phyloP scores from a whole-genome alignment of 1,140 invertebrate genomes.

The Pseudobourletiella spinata region DNA sequence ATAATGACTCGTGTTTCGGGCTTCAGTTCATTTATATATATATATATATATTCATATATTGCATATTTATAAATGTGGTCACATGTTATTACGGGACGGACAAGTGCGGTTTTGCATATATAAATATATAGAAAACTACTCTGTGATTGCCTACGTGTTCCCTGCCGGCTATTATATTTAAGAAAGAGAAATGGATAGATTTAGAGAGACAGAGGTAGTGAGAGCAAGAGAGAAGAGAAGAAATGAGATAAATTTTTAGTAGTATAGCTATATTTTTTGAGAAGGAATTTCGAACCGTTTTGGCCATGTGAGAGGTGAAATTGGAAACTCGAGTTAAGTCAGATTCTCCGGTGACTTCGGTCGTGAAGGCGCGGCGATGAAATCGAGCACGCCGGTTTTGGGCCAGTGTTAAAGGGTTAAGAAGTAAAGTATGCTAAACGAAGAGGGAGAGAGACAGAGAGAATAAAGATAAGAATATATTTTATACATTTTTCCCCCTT shows the following conservation, averaged over 20 bases:
- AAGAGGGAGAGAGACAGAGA: slow-evolving; percentile 5
- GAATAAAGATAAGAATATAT: too few species aligned
- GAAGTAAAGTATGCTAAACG: slow-evolving; percentile 61
- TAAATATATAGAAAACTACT: too few species aligned
- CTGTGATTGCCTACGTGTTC: too few species aligned
- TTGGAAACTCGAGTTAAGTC: slow-evolving; percentile 53
- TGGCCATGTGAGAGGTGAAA: slow-evolving; percentile 33
- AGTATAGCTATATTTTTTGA: too few species aligned
- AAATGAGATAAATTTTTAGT: too few species aligned
- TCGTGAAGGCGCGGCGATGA: slow-evolving; percentile 61
- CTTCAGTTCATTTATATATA: too few species aligned
- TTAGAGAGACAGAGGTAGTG: not conserved
- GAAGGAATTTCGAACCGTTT: slow-evolving; percentile 33
- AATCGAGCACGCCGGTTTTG: slow-evolving; percentile 69
- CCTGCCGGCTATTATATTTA: not conserved
- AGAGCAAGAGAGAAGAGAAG: not conserved
- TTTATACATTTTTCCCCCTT: too few species aligned
- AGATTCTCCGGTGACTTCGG: slow-evolving; percentile 75
- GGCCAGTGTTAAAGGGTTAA: slow-evolving; percentile 76
- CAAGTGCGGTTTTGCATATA: too few species aligned
- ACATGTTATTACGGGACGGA: too few species aligned
- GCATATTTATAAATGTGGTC: too few species aligned
- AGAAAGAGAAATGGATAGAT: not conserved
- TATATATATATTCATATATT: too few species aligned
- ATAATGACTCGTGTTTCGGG: too few species aligned